A percentile compares a stretch with the other conserved stretches of the same genome.
Evolutionary conservation across 2,113 vertebrate genomes (phyloP).

Genomic region (Onychorhynchus coronatus): DNA sequence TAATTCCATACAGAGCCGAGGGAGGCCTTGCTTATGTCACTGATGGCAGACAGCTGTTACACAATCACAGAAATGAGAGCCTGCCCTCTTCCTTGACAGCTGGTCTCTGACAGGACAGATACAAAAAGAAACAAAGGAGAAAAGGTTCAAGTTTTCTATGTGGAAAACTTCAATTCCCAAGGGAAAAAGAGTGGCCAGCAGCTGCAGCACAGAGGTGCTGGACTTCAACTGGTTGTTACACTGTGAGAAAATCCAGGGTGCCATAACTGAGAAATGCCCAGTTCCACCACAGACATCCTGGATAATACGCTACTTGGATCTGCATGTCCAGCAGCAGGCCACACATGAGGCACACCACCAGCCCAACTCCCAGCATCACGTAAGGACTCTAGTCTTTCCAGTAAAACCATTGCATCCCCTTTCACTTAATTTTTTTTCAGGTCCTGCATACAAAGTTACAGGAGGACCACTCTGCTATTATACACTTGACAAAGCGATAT

Average conservation of each 20-base stretch:
- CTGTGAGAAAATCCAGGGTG: not conserved
- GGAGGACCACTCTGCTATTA: not conserved
- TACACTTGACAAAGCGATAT: not conserved
- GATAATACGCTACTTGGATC: too few species aligned
- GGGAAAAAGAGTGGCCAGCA: not conserved
- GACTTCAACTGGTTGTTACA: not conserved
- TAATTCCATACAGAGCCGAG: not conserved
- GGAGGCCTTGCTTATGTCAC: not conserved
- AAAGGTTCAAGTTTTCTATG: not conserved
- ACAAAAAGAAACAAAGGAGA: not conserved
- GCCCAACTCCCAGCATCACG: accelerated
- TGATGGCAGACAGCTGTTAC: not conserved
- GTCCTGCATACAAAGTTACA: not conserved
- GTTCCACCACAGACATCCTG: not conserved
- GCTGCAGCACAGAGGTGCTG: not conserved
- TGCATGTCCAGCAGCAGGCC: accelerated
- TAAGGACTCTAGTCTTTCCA: not conserved
- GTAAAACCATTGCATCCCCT: not conserved
- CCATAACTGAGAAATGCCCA: accelerated
- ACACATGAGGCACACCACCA: accelerated
- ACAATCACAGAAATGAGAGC: not conserved
- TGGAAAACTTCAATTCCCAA: not conserved
- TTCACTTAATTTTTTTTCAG: not conserved
- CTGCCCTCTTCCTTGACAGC: not conserved
- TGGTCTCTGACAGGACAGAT: not conserved